Base-by-base conservation (phyloP, 1,140 invertebrate species). In the Xylocopa sonorina region DNA sequence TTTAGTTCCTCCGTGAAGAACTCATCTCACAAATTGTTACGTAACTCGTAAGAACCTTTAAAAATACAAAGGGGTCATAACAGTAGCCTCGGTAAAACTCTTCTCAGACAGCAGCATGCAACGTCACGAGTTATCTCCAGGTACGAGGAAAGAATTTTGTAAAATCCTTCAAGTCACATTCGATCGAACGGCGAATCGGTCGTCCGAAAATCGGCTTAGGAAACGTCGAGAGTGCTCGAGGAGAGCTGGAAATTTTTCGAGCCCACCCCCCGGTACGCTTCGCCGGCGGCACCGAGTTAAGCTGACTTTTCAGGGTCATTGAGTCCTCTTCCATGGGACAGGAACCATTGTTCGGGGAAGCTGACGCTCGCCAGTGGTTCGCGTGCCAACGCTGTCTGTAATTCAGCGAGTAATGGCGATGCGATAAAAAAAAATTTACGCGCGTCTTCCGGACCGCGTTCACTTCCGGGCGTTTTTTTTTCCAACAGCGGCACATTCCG, bases 301-400 rank as follows among this genome's bases (percentile, higher is more conserved):
- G 74, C 64, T 57, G 63, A 58, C 66, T 72, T 72, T 63, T 86
- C 84, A 73, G 78, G 78, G 57, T 79, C 66, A 58, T 77, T 67
- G 66, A 73, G 62, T 84, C 72, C 72, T 57, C 66, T 75, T 83
- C 69, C 51, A 46, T n/a, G 67, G 51, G 57, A 64, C 34, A 57
- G 46, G n/a, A 71, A n/a, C 53, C 57, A 81, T 81, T 81, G 82
- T 84, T 81, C 66, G 27, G 50, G 62, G n/a, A n/a, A 43, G 66
- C 63, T 34, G 74, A 72, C 64, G 34, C 53, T 50, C 46, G 68
- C 43, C 73, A 51, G 58, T 77, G 79, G 57, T 58, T 41, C 78
- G 80, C 84, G 85, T 85, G 85, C 71, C 81, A 81, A 85, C 78
- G 81, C 72, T 81, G 73, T 48, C 53, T 51, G 75, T 84, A 84